These are phyloP conservation scores for Trichonephila clavipes DNA, from an alignment of 1,140 invertebrate species.

Conservation along the genomic window DNA sequence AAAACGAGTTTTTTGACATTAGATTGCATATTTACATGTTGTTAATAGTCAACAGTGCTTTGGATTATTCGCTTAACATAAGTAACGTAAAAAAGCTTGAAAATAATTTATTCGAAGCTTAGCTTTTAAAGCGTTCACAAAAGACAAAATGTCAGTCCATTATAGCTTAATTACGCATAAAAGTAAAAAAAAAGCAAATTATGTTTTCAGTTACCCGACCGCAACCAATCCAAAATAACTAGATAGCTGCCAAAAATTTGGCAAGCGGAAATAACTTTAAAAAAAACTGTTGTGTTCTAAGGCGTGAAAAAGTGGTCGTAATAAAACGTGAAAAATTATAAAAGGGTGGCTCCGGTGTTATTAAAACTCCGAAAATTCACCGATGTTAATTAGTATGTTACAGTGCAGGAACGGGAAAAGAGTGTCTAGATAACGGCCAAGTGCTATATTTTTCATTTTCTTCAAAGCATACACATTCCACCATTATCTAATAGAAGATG, in stretches of 20 bases:
- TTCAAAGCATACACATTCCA: slow-evolving; percentile 50
- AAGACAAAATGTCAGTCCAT: slow-evolving; percentile 45
- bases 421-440: slow-evolving; percentile 22
- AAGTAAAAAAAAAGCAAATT: slow-evolving; percentile 19
- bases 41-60: not conserved
- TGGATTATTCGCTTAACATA: not conserved
- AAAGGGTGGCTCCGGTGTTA: slow-evolving; percentile 28
- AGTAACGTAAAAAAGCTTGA: not conserved
- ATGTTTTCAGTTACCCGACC: slow-evolving; percentile 5
- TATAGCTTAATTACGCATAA: slow-evolving; percentile 36
- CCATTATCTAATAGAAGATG: slow-evolving; percentile 67
- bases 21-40: not conserved
- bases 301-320: slow-evolving; percentile 22
- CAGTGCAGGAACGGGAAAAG: not conserved
- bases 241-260: slow-evolving; percentile 57
- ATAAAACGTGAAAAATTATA: slow-evolving; percentile 36
- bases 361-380: slow-evolving; percentile 52
- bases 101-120: slow-evolving; percentile 3
- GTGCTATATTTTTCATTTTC: slow-evolving; percentile 64
- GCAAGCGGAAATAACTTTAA: slow-evolving; percentile 34
- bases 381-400: slow-evolving; percentile 38
- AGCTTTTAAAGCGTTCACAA: slow-evolving; percentile 10
- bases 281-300: slow-evolving; percentile 5
- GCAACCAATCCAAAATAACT: slow-evolving; percentile 44
- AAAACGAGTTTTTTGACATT: not conserved